A percentile compares a stretch with the other conserved stretches of the same genome.
Evolutionary conservation across 2,888 invertebrate genomes (phyloP).

Genomic region (Nymphalis c-album): DNA sequence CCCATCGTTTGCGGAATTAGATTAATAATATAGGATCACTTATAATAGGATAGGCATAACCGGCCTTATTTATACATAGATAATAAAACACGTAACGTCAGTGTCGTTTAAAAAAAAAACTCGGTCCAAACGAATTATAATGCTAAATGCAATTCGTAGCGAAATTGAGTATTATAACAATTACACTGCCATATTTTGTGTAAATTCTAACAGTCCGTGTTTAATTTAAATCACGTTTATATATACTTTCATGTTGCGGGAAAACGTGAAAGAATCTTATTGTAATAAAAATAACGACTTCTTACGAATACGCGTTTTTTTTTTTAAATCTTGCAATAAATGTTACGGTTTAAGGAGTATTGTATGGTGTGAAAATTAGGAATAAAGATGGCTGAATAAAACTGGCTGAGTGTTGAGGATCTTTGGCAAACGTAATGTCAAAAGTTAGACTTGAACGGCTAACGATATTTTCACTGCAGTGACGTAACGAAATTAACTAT

Average conservation of each 20-base stretch:
- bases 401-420: background rate
- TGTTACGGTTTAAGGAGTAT: background rate
- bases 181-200: conserved; percentile 76
- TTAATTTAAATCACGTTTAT: conserved; percentile 1
- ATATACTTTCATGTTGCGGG: conserved; percentile 5
- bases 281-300: too few relatives aligned
- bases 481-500: background rate
- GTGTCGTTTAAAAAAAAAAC: conserved; percentile 26
- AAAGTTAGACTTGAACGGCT: background rate
- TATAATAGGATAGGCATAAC: conserved; percentile 76
- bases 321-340: background rate
- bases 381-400: conserved; percentile 1
- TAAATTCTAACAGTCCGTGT: conserved; percentile 40
- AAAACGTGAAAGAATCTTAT: background rate
- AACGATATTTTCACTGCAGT: conserved; percentile 1
- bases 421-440: background rate
- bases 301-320: background rate
- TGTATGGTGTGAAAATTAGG: background rate
- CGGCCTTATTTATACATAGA: conserved; percentile 70
- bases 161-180: conserved; percentile 71
- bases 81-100: conserved; percentile 42
- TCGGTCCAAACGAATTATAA: conserved; percentile 47
- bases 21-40: conserved; percentile 58
- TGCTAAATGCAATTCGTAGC: conserved; percentile 51
- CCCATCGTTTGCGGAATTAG: conserved; percentile 41